Evolutionary conservation across 1,140 invertebrate genomes (phyloP).

Genomic region (Ceratina australensis): DNA sequence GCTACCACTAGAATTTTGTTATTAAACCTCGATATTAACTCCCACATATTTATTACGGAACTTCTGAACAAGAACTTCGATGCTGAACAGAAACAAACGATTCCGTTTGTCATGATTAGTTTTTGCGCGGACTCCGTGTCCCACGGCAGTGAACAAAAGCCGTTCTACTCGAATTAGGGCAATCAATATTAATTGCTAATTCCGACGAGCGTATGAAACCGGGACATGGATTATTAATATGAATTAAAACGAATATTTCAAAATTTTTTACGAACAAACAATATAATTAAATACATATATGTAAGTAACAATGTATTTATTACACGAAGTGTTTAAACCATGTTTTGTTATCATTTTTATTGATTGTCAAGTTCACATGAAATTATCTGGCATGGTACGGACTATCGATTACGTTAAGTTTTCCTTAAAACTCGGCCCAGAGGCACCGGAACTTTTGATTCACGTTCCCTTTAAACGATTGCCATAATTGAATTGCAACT

Average conservation of each 20-base stretch:
- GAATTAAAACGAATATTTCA: no score
- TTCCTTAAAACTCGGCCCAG: slow-evolving; percentile 3
- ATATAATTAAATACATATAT: no score
- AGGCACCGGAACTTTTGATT: slow-evolving; percentile 3
- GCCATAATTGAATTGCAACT: slow-evolving; percentile 48
- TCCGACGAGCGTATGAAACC: not conserved
- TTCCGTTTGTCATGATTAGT: slow-evolving; percentile 8
- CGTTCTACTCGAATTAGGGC: not conserved
- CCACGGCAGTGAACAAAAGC: no score
- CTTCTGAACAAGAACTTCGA: not conserved
- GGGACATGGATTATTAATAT: no score
- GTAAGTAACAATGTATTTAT: no score
- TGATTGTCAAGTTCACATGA: not conserved
- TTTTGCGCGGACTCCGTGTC: not conserved
- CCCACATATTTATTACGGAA: slow-evolving; percentile 23
- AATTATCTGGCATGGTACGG: no score
- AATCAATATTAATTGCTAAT: not conserved
- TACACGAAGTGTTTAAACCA: no score
- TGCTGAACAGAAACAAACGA: slow-evolving; percentile 5
- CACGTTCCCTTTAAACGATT: slow-evolving; percentile 37
- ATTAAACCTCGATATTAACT: slow-evolving; percentile 28
- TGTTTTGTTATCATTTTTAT: no score
- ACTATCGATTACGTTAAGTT: not conserved
- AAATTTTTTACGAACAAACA: no score
- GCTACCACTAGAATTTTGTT: slow-evolving; percentile 12